These are phyloP conservation scores for Drosophila recens DNA, from an alignment of 2,888 invertebrate genomes.

Conservation along the genomic window DNA sequence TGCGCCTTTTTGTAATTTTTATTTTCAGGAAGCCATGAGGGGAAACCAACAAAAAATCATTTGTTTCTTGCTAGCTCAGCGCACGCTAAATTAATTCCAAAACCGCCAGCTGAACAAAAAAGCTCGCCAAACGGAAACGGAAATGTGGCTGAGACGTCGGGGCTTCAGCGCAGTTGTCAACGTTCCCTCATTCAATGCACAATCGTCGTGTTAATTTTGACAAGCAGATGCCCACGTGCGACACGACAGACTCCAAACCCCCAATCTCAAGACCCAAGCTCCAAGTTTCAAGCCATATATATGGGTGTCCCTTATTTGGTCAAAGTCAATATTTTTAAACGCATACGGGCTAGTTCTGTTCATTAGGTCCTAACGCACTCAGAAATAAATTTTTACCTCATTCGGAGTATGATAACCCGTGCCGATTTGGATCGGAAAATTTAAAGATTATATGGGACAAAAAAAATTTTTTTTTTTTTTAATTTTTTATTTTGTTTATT, in stretches of 20 bases:
- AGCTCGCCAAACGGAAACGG: constrained; percentile 74
- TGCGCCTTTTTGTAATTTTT: constrained; percentile 60
- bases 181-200: constrained; percentile 58
- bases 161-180: constrained; percentile 64
- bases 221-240: constrained; percentile 76
- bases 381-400: too few species aligned
- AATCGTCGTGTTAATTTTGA: constrained; percentile 78
- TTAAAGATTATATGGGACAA: too few species aligned
- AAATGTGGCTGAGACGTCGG: constrained; percentile 76
- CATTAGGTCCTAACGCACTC: too few species aligned
- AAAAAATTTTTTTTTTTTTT: too few species aligned
- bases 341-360: too few species aligned
- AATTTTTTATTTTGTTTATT: too few species aligned
- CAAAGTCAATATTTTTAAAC: too few species aligned
- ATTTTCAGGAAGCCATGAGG: constrained; percentile 62
- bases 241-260: constrained; percentile 18
- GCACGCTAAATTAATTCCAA: constrained; percentile 78
- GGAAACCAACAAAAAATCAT: constrained; percentile 65
- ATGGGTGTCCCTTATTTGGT: too few species aligned
- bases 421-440: too few species aligned
- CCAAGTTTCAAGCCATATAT: constrained; percentile 15
- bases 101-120: constrained; percentile 72
- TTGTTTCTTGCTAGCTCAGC: constrained; percentile 78
- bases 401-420: too few species aligned
- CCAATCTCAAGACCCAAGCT: not conserved